Conservation (phyloP, 2,797 vertebrate species). For the Acanthornis magna region DNA sequence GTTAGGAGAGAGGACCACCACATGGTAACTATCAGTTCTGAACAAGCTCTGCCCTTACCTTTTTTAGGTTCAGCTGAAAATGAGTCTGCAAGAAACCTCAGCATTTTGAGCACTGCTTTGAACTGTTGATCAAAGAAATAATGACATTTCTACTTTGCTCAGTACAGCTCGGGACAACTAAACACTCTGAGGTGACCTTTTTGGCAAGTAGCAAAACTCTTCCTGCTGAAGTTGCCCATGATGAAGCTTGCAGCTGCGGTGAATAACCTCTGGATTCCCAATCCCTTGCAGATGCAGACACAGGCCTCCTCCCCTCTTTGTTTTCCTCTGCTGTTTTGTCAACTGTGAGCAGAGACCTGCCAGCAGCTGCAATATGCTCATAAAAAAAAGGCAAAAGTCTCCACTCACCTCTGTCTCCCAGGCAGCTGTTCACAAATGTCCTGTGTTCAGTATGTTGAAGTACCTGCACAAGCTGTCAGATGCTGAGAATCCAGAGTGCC, state of each 20-base stretch:
- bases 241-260: constrained; percentile 36
- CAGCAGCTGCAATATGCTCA: constrained; percentile 31
- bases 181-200: constrained; percentile 41
- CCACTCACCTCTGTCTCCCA: constrained; percentile 26
- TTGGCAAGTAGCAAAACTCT: constrained; percentile 18
- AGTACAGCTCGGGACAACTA: not conserved
- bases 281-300: constrained; percentile 35
- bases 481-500: not conserved
- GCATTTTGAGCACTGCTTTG: not conserved
- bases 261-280: constrained; percentile 42
- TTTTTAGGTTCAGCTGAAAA: constrained; percentile 3
- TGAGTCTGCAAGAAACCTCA: not conserved
- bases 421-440: constrained; percentile 4
- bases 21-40: not conserved
- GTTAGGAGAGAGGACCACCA: not conserved
- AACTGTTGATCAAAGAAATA: constrained; percentile 35
- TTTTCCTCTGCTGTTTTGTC: constrained; percentile 36
- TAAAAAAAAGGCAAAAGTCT: not conserved
- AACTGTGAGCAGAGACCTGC: constrained; percentile 16
- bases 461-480: not conserved
- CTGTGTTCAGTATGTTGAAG: not conserved
- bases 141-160: not conserved
- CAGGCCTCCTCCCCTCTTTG: constrained; percentile 24
- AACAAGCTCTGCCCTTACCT: not conserved
- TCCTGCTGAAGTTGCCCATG: constrained; percentile 43